phyloP scores from a whole-genome alignment of 2,888 invertebrate species.

The Prionchulus punctatus region DNA sequence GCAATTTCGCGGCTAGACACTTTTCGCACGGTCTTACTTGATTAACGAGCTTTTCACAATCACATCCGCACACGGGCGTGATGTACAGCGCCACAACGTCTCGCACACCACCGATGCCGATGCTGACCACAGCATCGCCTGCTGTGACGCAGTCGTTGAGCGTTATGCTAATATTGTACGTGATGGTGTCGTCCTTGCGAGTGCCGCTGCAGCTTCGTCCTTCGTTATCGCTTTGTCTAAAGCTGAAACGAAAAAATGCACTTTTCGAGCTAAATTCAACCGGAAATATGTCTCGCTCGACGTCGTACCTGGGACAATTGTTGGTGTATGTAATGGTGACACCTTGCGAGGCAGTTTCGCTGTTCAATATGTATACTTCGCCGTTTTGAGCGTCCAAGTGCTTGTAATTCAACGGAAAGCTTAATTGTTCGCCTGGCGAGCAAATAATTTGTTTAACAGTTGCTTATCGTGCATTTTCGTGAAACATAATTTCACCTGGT shows the following conservation, averaged over 20 bases:
- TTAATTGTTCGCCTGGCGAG: slow-evolving; percentile 20
- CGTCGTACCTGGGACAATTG: slow-evolving; percentile 5
- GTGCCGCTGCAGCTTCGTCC: slow-evolving; percentile 16
- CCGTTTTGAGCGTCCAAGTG: slow-evolving; percentile 18
- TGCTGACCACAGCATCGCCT: slow-evolving; percentile 23
- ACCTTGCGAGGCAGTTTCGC: slow-evolving; percentile 14
- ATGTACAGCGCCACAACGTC: slow-evolving; percentile 17
- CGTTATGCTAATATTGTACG: slow-evolving; percentile 17
- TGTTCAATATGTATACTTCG: slow-evolving; percentile 22
- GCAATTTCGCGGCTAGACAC: too few relatives aligned
- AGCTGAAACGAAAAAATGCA: too few relatives aligned
- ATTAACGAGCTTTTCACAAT: slow-evolving; percentile 23
- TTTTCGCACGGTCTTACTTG: too few relatives aligned
- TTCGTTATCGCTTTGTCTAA: too few relatives aligned
- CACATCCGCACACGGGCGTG: slow-evolving; percentile 27
- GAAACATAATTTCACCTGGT: too few relatives aligned
- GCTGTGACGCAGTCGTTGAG: slow-evolving; percentile 19
- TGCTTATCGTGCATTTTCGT: too few relatives aligned
- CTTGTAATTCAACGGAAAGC: slow-evolving; percentile 24
- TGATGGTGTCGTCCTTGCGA: slow-evolving; percentile 15
- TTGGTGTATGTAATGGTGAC: neutral
- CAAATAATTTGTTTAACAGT: too few relatives aligned
- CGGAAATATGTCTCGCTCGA: too few relatives aligned
- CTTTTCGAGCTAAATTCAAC: too few relatives aligned
- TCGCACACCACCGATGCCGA: slow-evolving; percentile 23